phyloP scores from a whole-genome alignment of 2,888 invertebrate genomes.

The Chloroclysta siterata region DNA sequence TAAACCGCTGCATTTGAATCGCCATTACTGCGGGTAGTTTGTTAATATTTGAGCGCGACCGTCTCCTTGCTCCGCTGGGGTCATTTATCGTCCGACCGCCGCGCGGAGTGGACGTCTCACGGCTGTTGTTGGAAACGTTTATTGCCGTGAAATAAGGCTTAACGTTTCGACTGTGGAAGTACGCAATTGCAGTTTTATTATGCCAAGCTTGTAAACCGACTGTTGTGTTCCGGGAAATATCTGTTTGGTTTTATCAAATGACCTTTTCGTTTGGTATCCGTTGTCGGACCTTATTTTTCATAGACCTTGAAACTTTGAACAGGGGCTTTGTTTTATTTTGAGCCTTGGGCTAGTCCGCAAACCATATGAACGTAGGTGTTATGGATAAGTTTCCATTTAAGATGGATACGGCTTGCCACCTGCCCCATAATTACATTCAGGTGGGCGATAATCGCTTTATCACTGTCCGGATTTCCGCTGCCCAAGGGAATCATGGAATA shows the following conservation, averaged over 20 bases:
- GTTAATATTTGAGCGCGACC: slow-evolving; percentile 77
- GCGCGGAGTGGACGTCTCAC: slow-evolving; percentile 61
- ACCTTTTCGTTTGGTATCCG: slow-evolving; percentile 3
- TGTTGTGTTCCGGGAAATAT: slow-evolving; percentile 9
- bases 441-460: slow-evolving; percentile 65
- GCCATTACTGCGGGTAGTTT: slow-evolving; percentile 70
- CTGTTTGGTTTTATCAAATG: slow-evolving; percentile 6
- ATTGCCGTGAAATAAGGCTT: slow-evolving; percentile 49
- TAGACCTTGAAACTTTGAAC: neutral
- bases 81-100: slow-evolving; percentile 67
- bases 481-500: slow-evolving; percentile 34
- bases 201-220: slow-evolving; percentile 25
- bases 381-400: slow-evolving; percentile 35
- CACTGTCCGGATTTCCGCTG: slow-evolving; percentile 41
- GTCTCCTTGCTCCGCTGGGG: slow-evolving; percentile 60
- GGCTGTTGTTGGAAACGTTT: slow-evolving; percentile 56
- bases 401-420: slow-evolving; percentile 50
- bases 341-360: neutral
- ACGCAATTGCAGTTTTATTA: slow-evolving; percentile 35
- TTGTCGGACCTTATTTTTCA: neutral
- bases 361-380: neutral
- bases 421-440: slow-evolving; percentile 49
- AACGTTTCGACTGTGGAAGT: slow-evolving; percentile 39
- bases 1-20: slow-evolving; percentile 68
- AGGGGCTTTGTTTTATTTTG: neutral